Conservation (phyloP, 2,797 vertebrate genomes). For the Myripristis murdjan region DNA sequence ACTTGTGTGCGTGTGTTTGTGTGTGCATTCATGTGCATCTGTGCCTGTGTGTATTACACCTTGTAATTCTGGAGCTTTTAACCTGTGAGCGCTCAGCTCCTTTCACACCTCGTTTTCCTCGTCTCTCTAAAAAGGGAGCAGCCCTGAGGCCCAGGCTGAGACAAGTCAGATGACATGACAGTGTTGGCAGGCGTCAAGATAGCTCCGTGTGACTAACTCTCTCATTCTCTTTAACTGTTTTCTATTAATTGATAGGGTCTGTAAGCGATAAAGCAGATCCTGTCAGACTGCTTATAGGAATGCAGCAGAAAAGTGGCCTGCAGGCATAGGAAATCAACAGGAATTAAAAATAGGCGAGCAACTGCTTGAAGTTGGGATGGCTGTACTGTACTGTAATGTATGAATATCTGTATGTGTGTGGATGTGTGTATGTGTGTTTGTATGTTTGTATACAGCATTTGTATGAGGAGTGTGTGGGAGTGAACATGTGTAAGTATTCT, state of each 20-base stretch:
- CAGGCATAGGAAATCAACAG: background rate
- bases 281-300: conserved; percentile 26
- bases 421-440: background rate
- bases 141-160: conserved; percentile 50
- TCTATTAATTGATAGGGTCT: conserved; percentile 70
- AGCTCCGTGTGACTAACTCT: conserved; percentile 56
- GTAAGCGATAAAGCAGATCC: conserved; percentile 41
- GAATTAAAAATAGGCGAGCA: conserved; percentile 27
- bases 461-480: too few relatives aligned
- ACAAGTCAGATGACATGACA: conserved; percentile 66
- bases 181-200: conserved; percentile 50
- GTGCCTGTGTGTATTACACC: conserved; percentile 26
- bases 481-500: too few relatives aligned
- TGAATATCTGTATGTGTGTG: conserved; percentile 1
- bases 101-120: conserved; percentile 48
- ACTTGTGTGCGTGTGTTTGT: conserved; percentile 20
- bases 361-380: background rate
- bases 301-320: conserved; percentile 18
- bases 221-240: conserved; percentile 62
- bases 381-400: conserved; percentile 1
- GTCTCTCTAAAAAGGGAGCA: conserved; percentile 58
- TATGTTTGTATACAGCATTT: background rate
- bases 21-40: conserved; percentile 36
- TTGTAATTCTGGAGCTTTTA: conserved; percentile 38
- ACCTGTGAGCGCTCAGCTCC: conserved; percentile 42